Conservation (phyloP, 2,113 vertebrate species). For the Mustela lutreola region DNA sequence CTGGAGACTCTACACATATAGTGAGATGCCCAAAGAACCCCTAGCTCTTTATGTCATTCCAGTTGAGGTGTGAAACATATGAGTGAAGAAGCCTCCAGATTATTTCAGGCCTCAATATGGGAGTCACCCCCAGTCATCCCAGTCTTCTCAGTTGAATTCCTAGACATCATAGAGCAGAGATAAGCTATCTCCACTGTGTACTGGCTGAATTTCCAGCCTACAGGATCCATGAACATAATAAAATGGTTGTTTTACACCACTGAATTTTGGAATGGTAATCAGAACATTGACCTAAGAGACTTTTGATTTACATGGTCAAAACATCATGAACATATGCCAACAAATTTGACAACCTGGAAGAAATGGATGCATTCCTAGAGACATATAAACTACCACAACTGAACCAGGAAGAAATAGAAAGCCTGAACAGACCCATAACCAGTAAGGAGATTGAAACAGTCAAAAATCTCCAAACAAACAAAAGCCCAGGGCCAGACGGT, state of each 20-base stretch:
- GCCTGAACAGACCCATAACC: too few relatives aligned
- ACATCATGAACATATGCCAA: background rate
- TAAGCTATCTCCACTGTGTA: background rate
- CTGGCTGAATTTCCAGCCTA: background rate
- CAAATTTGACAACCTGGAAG: too few relatives aligned
- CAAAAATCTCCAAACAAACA: too few relatives aligned
- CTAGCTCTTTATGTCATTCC: background rate
- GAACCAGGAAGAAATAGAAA: too few relatives aligned
- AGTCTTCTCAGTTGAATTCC: background rate
- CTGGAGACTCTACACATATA: background rate
- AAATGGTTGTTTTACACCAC: background rate
- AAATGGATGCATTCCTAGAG: too few relatives aligned
- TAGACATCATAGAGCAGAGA: background rate
- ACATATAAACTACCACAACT: too few relatives aligned
- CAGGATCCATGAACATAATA: background rate
- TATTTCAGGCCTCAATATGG: background rate
- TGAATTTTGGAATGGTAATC: background rate
- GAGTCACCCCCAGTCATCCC: background rate
- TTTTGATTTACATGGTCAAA: background rate
- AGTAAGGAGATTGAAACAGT: too few relatives aligned
- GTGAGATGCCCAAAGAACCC: background rate
- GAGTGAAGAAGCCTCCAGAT: background rate
- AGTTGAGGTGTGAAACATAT: rapidly evolving
- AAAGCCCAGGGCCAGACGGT: too few relatives aligned
- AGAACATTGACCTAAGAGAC: background rate